Evolutionary conservation across 2,888 invertebrate species (phyloP).

Genomic region (Sinohyriopsis cumingii): DNA sequence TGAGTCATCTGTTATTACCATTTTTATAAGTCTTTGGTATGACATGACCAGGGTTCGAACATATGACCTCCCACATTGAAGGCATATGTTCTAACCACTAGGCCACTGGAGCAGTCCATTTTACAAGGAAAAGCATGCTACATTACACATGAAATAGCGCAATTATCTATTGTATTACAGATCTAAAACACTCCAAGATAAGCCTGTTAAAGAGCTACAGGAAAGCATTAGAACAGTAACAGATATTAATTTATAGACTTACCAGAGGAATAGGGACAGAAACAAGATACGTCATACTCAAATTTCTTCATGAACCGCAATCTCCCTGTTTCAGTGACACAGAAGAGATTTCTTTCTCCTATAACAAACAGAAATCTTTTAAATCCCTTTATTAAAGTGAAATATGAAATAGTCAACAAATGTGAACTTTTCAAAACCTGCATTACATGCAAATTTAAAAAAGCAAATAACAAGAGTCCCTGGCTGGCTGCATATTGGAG

Average conservation of each 20-base stretch:
- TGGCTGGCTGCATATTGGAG: background rate
- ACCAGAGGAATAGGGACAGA: constrained; percentile 63
- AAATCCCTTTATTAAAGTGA: background rate
- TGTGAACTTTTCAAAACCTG: constrained; percentile 35
- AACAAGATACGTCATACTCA: constrained; percentile 82
- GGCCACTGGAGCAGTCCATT: too few relatives aligned
- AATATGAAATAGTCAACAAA: background rate
- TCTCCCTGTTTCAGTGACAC: constrained; percentile 81
- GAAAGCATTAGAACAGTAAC: background rate
- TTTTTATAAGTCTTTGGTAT: too few relatives aligned
- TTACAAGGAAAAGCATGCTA: too few relatives aligned
- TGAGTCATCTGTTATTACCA: too few relatives aligned
- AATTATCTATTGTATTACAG: too few relatives aligned
- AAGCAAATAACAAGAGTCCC: background rate
- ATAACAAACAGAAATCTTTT: constrained; percentile 19
- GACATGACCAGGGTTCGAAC: too few relatives aligned
- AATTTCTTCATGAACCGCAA: constrained; percentile 88
- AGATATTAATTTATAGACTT: constrained; percentile 22
- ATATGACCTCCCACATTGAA: too few relatives aligned
- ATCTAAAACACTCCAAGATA: too few relatives aligned
- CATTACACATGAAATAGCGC: too few relatives aligned
- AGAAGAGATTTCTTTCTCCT: constrained; percentile 84
- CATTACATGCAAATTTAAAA: background rate
- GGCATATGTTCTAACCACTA: too few relatives aligned
- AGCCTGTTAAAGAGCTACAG: background rate